A percentile compares a stretch with the other conserved stretches of the same genome.
Conservation (phyloP, 2,888 invertebrate genomes). For the Marasmarcha lunaedactyla region DNA sequence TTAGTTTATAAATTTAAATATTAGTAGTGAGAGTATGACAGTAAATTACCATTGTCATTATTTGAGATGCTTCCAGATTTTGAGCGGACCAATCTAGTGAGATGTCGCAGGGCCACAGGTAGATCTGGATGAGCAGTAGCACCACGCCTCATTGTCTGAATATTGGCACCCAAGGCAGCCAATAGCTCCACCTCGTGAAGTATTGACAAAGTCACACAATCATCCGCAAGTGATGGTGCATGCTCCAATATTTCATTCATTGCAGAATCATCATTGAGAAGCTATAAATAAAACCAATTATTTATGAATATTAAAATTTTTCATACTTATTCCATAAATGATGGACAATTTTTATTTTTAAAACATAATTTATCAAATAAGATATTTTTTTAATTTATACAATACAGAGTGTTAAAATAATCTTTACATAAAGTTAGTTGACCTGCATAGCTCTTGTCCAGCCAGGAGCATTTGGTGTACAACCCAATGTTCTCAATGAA, state of each 20-base stretch:
- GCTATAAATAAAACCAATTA: slow-evolving; percentile 23
- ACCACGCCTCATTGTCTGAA: slow-evolving; percentile 75
- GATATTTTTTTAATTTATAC: neutral
- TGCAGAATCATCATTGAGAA: slow-evolving; percentile 51
- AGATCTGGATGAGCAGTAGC: slow-evolving; percentile 78
- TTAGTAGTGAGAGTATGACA: too few relatives aligned
- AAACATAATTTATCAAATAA: too few relatives aligned
- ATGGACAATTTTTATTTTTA: too few relatives aligned
- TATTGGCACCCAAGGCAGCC: slow-evolving; percentile 74
- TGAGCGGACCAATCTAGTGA: slow-evolving; percentile 69
- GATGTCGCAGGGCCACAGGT: slow-evolving; percentile 75
- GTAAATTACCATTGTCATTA: slow-evolving; percentile 36
- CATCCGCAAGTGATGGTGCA: slow-evolving; percentile 76
- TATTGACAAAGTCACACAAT: slow-evolving; percentile 80
- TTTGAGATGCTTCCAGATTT: slow-evolving; percentile 30
- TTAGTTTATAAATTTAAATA: too few relatives aligned
- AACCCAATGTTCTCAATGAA: slow-evolving; percentile 72
- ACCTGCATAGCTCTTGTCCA: slow-evolving; percentile 78
- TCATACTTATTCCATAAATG: too few relatives aligned
- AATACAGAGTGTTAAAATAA: neutral
- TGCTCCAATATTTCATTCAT: slow-evolving; percentile 78
- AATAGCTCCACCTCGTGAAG: slow-evolving; percentile 83
- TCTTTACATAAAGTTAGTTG: neutral
- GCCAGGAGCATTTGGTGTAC: slow-evolving; percentile 68
- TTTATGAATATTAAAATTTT: too few relatives aligned